phyloP scores from a whole-genome alignment of 1,140 invertebrate genomes.

The Platyura marginata region DNA sequence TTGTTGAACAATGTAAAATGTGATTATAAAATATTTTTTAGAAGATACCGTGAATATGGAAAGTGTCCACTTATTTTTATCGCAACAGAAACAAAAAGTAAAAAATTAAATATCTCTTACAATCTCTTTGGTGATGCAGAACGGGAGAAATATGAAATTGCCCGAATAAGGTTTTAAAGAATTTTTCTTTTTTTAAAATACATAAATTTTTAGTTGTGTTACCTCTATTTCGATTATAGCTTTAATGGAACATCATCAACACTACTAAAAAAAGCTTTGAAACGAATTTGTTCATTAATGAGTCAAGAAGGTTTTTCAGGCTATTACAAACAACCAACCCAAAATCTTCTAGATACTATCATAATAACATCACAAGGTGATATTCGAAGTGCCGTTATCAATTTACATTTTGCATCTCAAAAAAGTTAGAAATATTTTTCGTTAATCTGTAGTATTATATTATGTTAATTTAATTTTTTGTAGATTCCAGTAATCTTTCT shows the following conservation, averaged over 20 bases:
- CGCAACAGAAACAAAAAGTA: slow-evolving; percentile 40
- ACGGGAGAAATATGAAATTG: slow-evolving; percentile 35
- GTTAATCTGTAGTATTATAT: too few species aligned
- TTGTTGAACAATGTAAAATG: not conserved
- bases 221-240: too few species aligned
- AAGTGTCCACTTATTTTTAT: slow-evolving; percentile 50
- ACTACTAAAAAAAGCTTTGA: slow-evolving; percentile 43
- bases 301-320: slow-evolving; percentile 23
- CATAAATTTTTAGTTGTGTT: too few species aligned
- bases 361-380: slow-evolving; percentile 46
- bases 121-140: slow-evolving; percentile 41
- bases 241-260: slow-evolving; percentile 43
- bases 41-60: slow-evolving; percentile 37
- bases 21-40: slow-evolving; percentile 20
- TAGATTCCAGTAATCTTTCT: too few species aligned
- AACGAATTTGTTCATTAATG: slow-evolving; percentile 35
- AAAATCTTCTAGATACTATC: slow-evolving; percentile 40
- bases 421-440: slow-evolving; percentile 30
- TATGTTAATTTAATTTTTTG: too few species aligned
- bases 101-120: slow-evolving; percentile 33
- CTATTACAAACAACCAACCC: slow-evolving; percentile 31
- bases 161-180: slow-evolving; percentile 43
- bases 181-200: too few species aligned
- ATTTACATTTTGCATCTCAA: slow-evolving; percentile 46
- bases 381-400: slow-evolving; percentile 46